phyloP scores from a whole-genome alignment of 2,797 vertebrate genomes.

The Bradypodion ventrale region DNA sequence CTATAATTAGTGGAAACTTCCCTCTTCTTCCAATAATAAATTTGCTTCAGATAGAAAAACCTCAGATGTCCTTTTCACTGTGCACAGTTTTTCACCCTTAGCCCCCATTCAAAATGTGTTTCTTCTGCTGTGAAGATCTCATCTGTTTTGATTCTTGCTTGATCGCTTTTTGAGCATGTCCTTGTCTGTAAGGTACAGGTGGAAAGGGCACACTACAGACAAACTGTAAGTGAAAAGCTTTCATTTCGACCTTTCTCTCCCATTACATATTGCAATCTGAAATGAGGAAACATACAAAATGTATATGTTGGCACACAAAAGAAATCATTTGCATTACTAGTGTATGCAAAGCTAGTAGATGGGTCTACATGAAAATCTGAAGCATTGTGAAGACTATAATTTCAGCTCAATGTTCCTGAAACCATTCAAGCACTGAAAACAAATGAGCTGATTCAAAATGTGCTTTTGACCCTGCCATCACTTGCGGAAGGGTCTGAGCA shows the following conservation, averaged over 20 bases:
- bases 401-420: not conserved
- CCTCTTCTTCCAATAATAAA: not conserved
- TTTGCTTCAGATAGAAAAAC: constrained; percentile 19
- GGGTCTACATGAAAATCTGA: not conserved
- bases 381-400: not conserved
- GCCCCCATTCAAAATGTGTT: not conserved
- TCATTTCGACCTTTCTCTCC: not conserved
- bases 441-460: not conserved
- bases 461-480: not conserved
- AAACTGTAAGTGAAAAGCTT: not conserved
- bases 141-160: not conserved
- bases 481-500: no score
- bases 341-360: not conserved
- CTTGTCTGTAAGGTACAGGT: not conserved
- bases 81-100: not conserved
- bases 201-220: not conserved
- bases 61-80: constrained; percentile 7
- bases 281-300: not conserved
- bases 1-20: constrained; percentile 27
- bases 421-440: not conserved
- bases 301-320: not conserved
- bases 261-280: not conserved
- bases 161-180: not conserved
- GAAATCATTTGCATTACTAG: not conserved
- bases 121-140: not conserved